A percentile compares a stretch with the other conserved stretches of the same genome.
These are phyloP conservation scores for Leptatherina wallacei DNA, from an alignment of 2,797 vertebrate genomes.

Conservation along the genomic window DNA sequence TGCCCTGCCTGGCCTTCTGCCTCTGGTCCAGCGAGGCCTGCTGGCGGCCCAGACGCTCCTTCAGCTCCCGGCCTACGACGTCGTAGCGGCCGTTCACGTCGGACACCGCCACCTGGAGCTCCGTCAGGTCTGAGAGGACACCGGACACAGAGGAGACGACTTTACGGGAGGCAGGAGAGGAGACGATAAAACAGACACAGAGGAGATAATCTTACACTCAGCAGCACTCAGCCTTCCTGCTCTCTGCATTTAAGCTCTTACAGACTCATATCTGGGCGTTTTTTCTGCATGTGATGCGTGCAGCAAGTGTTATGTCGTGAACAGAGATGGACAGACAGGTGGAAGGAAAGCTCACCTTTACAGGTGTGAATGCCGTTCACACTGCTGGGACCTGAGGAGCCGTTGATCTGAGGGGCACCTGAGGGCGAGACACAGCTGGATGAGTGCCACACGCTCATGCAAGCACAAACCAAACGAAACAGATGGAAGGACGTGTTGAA, in stretches of 20 bases:
- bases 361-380: constrained; percentile 98
- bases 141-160: background rate
- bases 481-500: no score
- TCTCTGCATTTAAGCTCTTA: no score
- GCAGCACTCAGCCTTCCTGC: no score
- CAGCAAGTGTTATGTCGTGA: background rate
- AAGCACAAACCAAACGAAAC: background rate
- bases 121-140: constrained; percentile 88
- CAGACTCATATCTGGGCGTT: no score
- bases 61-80: constrained; percentile 84
- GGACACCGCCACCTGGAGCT: constrained; percentile 92
- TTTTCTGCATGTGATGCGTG: no score
- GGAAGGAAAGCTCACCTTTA: constrained; percentile 91
- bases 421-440: constrained; percentile 77
- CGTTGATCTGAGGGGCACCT: constrained; percentile 89
- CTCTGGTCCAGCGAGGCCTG: constrained; percentile 84
- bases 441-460: constrained; percentile 50
- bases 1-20: constrained; percentile 84
- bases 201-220: no score
- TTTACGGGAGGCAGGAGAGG: no score
- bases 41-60: constrained; percentile 82
- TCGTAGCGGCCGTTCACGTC: constrained; percentile 89
- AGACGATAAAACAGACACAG: no score
- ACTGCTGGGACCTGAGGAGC: constrained; percentile 86
- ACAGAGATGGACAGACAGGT: background rate